These are phyloP conservation scores for Rhyacophila brunnea DNA, from an alignment of 1,140 invertebrate species.

Conservation along the genomic window DNA sequence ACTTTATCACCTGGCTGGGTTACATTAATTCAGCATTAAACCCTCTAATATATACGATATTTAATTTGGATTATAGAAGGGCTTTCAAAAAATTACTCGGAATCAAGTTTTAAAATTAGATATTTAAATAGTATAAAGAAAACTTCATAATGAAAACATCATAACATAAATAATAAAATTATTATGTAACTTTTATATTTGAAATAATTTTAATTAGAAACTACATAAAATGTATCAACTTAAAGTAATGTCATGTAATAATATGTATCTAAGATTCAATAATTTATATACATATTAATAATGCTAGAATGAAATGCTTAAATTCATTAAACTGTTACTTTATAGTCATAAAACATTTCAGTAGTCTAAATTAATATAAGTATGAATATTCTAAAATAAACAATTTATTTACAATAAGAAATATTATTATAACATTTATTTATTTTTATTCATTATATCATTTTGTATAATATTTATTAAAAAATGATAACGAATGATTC, in stretches of 20 bases:
- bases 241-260: neutral
- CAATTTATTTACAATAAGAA: too few species aligned
- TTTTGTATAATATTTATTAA: neutral
- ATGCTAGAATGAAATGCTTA: too few species aligned
- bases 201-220: constrained; percentile 1
- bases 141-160: neutral
- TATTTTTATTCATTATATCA: too few species aligned
- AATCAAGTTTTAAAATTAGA: constrained; percentile 52
- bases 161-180: neutral
- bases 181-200: neutral
- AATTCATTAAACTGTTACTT: too few species aligned
- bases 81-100: constrained; percentile 87
- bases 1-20: constrained; percentile 95
- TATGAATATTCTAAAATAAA: too few species aligned
- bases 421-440: too few species aligned
- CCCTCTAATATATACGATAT: constrained; percentile 96
- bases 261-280: neutral
- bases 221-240: neutral
- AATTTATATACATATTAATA: neutral
- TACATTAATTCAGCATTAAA: constrained; percentile 98
- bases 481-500: neutral
- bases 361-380: too few species aligned
- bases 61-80: constrained; percentile 92
- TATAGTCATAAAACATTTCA: too few species aligned
- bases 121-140: neutral